Base-by-base conservation (phyloP, 1,140 invertebrate species). In the Drosophila pallidifrons region DNA sequence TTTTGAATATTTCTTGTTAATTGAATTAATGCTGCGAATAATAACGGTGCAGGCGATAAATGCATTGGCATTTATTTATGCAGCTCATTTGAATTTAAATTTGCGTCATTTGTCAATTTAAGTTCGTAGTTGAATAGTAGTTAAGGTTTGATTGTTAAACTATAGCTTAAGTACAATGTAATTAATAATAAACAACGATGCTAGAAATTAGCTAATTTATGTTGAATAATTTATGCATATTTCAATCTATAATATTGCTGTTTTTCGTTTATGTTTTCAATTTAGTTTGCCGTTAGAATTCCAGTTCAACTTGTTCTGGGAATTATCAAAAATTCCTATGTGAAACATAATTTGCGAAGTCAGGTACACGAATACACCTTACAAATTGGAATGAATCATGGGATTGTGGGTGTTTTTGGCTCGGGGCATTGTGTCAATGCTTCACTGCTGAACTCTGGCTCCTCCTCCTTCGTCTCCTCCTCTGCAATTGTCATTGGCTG, bases 21-120 rank as follows among this genome's bases (percentile, higher is more conserved):
- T 71, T 79, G 35, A 72, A 75, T 71, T 47, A 70, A 75, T 46
- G 41, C 10, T 43, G 35, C 16, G 20, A 25, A 25, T 16, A 51
- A 25, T 59, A 49, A 20, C 54, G 13, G 8, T n/a, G 10, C 20
- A 43, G 15, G 46, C 38, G 20, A 57, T 66, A 38, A 55, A 16
- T 43, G 28, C 30, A 57, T 57, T 77, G 49, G 8, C 45, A 45
- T 66, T 57, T 47, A 55, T 69, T 69, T 47, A 69, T 69, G 58
- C 65, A 49, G 16, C 28, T 45, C 10, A 63, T 69, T 69, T 16
- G 20, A 69, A 75, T 78, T 65, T 60, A 55, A 49, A 75, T 75
- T 59, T 35, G 20, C 32, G 47, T 16, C 72, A 75, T 78, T 78
- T 78, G 58, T 78, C 65, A 78, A 65, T 6, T 28, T 30, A 47